Evolutionary conservation across 2,888 invertebrate species (phyloP).

Genomic region (Creontiades dilutus): DNA sequence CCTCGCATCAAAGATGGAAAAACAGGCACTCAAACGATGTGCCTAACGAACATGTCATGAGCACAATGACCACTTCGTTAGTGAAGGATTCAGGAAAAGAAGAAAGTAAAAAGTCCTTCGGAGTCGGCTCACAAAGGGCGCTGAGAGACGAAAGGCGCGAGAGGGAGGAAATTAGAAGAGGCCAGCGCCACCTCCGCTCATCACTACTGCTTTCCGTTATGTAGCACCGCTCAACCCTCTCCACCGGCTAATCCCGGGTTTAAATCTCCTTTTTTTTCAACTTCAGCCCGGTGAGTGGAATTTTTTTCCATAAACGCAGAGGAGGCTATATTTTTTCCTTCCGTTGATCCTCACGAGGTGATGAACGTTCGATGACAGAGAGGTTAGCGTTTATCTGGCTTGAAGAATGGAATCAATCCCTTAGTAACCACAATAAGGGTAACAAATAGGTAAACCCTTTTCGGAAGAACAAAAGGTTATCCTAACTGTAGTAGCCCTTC

Average conservation of each 20-base stretch:
- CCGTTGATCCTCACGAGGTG: too few species aligned
- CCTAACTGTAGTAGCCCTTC: too few species aligned
- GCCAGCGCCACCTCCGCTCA: conserved; percentile 23
- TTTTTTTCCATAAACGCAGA: neutral
- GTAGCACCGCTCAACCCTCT: neutral
- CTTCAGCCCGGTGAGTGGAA: neutral
- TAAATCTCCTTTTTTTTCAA: neutral
- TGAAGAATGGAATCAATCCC: too few species aligned
- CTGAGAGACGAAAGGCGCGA: neutral
- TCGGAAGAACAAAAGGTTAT: too few species aligned
- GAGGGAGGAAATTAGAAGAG: conserved; percentile 20
- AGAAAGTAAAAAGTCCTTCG: conserved; percentile 40
- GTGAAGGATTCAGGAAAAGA: conserved; percentile 13
- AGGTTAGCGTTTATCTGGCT: too few species aligned
- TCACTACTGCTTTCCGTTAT: neutral
- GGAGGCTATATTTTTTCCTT: neutral
- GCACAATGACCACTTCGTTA: conserved; percentile 54
- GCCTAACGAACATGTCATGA: conserved; percentile 49
- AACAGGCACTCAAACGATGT: neutral
- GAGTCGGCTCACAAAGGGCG: neutral
- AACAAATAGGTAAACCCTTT: too few species aligned
- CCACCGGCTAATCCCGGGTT: neutral
- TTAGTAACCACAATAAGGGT: too few species aligned
- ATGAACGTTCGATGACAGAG: too few species aligned
- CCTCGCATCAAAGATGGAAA: neutral